phyloP scores from a whole-genome alignment of 53 echinoderm and acorn worm species.

The Arbacia lixula region DNA sequence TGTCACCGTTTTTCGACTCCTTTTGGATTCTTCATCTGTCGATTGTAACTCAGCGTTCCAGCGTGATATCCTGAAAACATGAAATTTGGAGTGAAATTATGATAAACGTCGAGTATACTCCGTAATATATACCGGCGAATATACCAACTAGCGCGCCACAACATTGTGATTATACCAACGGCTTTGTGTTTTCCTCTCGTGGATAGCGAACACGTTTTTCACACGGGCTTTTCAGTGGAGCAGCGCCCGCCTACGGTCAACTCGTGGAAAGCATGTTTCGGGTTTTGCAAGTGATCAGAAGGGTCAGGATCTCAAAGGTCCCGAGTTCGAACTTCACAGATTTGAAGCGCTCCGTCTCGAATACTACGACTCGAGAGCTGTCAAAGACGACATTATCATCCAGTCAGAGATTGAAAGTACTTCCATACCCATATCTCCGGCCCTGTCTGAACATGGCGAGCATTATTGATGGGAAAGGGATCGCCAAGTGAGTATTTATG shows the following conservation, averaged over 20 bases:
- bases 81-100: too few relatives aligned
- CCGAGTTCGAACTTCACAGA: not conserved
- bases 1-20: not conserved
- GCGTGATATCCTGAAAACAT: too few relatives aligned
- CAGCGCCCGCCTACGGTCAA: constrained; percentile 35
- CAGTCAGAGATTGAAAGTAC: constrained; percentile 45
- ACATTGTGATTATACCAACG: not conserved
- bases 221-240: too few relatives aligned
- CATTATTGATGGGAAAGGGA: constrained; percentile 62
- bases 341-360: constrained; percentile 31
- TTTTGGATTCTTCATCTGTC: too few relatives aligned
- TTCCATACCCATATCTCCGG: constrained; percentile 36
- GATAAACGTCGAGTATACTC: too few relatives aligned
- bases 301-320: constrained; percentile 12
- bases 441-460: constrained; percentile 53
- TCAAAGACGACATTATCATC: constrained; percentile 8
- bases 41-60: too few relatives aligned
- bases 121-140: too few relatives aligned
- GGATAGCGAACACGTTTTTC: not conserved
- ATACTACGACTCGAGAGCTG: constrained; percentile 21
- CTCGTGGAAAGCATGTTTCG: constrained; percentile 24
- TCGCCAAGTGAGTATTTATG: constrained; percentile 42
- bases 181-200: not conserved
- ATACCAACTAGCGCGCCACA: too few relatives aligned
- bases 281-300: not conserved